Evolutionary conservation across 1,140 invertebrate genomes (phyloP).

Genomic region (Drosophila suzukii): DNA sequence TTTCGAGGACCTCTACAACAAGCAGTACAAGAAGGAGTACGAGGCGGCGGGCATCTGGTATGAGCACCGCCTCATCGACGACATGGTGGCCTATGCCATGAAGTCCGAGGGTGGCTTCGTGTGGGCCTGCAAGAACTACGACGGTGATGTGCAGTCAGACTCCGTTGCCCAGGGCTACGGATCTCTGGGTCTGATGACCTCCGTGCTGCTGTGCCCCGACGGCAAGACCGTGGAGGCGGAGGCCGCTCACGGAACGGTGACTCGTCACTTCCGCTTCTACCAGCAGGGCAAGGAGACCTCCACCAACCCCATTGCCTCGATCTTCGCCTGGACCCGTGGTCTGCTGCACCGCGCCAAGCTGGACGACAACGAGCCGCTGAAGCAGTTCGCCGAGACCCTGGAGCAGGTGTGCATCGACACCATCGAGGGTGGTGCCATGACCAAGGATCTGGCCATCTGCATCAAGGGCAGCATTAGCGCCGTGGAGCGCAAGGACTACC

Average conservation of each 20-base stretch:
- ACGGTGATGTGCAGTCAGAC: slow-evolving; percentile 99
- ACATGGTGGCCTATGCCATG: slow-evolving; percentile 99
- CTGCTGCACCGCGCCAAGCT: slow-evolving; percentile 96
- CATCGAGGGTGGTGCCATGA: slow-evolving; percentile 97
- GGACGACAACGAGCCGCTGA: slow-evolving; percentile 92
- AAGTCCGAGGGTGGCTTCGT: slow-evolving; percentile 99
- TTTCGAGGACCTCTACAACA: slow-evolving; percentile 98
- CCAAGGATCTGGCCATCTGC: slow-evolving; percentile 99
- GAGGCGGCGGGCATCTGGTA: slow-evolving; percentile 97
- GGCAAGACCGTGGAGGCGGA: slow-evolving; percentile 98
- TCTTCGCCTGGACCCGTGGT: slow-evolving; percentile 98
- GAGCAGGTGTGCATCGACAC: slow-evolving; percentile 97
- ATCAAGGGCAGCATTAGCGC: slow-evolving; percentile 96
- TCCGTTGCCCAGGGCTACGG: slow-evolving; percentile 98
- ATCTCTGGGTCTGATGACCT: slow-evolving; percentile 98
- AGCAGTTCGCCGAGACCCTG: slow-evolving; percentile 92
- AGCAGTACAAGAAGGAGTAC: slow-evolving; percentile 93
- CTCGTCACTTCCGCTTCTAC: slow-evolving; percentile 96
- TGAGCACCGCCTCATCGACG: slow-evolving; percentile 98
- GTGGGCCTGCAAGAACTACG: slow-evolving; percentile 99
- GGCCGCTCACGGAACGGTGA: slow-evolving; percentile 99
- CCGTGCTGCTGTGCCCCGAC: slow-evolving; percentile 96
- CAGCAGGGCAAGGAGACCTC: slow-evolving; percentile 99
- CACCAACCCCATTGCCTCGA: slow-evolving; percentile 99
- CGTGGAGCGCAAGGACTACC: slow-evolving; percentile 94